Percentiles rank a stretch among this genome's conserved stretches.
phyloP scores from a whole-genome alignment of 2,113 vertebrate genomes.

The Camarhynchus parvulus region DNA sequence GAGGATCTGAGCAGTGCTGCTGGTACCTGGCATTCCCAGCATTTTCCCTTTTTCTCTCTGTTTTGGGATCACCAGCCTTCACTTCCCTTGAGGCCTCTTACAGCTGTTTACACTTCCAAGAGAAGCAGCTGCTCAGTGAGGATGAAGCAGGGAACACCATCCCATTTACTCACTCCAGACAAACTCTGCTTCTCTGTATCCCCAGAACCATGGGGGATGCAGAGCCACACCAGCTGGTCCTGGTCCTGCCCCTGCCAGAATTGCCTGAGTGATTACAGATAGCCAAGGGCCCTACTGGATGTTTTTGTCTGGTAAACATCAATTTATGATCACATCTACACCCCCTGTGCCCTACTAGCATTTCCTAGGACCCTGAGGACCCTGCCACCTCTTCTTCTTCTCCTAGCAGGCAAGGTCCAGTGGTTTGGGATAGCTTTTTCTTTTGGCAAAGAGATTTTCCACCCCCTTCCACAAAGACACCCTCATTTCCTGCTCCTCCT shows the following conservation, averaged over 20 bases:
- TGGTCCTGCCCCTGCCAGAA: background rate
- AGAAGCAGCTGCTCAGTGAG: background rate
- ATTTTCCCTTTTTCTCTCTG: background rate
- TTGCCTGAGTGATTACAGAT: background rate
- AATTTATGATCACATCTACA: background rate
- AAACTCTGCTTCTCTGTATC: background rate
- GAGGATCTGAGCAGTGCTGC: background rate
- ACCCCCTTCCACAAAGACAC: background rate
- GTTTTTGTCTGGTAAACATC: background rate
- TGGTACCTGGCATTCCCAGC: background rate
- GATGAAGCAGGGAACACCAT: background rate
- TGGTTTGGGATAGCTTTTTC: background rate
- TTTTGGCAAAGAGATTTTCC: background rate
- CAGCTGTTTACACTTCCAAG: background rate
- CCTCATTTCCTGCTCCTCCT: background rate
- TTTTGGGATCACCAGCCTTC: background rate
- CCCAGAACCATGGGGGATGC: background rate
- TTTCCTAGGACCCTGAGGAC: background rate
- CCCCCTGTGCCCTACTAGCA: accelerated
- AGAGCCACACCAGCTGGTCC: background rate
- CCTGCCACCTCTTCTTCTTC: background rate
- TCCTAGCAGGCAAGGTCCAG: background rate
- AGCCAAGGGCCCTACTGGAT: background rate
- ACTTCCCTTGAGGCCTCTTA: background rate
- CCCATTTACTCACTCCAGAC: background rate